Percentiles rank a stretch among this genome's conserved stretches.
phyloP scores from a whole-genome alignment of 2,797 vertebrate genomes.

The Lutjanus argentimaculatus region DNA sequence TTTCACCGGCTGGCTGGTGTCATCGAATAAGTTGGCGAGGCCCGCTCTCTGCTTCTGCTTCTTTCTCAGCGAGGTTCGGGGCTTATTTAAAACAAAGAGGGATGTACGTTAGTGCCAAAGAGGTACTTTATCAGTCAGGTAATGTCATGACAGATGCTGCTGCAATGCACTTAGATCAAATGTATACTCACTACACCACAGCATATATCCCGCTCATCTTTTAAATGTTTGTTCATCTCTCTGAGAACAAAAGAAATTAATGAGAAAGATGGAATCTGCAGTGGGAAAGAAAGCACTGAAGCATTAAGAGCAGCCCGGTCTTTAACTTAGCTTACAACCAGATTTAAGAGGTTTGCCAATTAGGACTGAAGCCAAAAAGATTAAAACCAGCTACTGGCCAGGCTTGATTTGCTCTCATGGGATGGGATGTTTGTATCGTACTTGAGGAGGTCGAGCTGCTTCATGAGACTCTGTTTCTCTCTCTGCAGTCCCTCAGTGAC shows the following conservation, averaged over 20 bases:
- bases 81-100: constrained; percentile 72
- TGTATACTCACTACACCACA: constrained; percentile 86
- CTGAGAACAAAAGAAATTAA: constrained; percentile 74
- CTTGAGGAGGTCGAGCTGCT: constrained; percentile 95
- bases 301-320: neutral
- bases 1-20: constrained; percentile 75
- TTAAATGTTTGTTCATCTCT: constrained; percentile 96
- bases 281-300: neutral
- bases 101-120: neutral
- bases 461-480: constrained; percentile 93
- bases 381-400: neutral
- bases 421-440: constrained; percentile 54
- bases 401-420: neutral
- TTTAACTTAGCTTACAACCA: neutral
- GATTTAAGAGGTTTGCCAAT: constrained; percentile 15
- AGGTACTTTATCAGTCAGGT: neutral
- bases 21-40: constrained; percentile 71
- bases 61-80: constrained; percentile 80
- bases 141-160: neutral
- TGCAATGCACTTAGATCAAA: neutral
- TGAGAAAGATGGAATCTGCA: neutral
- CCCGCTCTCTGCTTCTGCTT: constrained; percentile 87
- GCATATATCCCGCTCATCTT: constrained; percentile 90
- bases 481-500: constrained; percentile 93
- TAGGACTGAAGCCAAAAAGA: constrained; percentile 22